Evolutionary conservation across 2,888 invertebrate species (phyloP).

Genomic region (Troides aeacus): DNA sequence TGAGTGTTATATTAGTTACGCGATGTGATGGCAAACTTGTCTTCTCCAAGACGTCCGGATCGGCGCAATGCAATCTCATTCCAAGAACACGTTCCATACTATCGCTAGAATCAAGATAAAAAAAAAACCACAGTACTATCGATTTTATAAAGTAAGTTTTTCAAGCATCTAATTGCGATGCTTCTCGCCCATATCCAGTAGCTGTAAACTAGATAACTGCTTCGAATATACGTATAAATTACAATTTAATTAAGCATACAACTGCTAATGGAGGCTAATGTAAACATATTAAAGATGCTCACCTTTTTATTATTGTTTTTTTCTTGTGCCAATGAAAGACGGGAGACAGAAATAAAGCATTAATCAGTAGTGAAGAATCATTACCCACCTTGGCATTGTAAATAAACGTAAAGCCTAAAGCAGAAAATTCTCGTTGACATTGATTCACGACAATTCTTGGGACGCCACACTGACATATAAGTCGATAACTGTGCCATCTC

Average conservation of each 20-base stretch:
- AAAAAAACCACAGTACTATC: slow-evolving; percentile 56
- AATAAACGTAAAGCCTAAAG: slow-evolving; percentile 14
- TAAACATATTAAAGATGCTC: slow-evolving; percentile 47
- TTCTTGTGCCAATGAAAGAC: slow-evolving; percentile 39
- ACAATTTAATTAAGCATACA: slow-evolving; percentile 60
- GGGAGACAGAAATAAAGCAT: slow-evolving; percentile 19
- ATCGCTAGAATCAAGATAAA: slow-evolving; percentile 44
- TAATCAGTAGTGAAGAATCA: neutral
- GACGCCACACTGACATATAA: slow-evolving; percentile 4
- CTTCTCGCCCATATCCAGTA: slow-evolving; percentile 57
- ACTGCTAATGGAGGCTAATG: slow-evolving; percentile 54
- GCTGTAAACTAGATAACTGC: slow-evolving; percentile 48
- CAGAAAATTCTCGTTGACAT: slow-evolving; percentile 17
- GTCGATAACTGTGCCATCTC: slow-evolving; percentile 6
- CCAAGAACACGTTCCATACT: slow-evolving; percentile 49
- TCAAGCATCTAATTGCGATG: slow-evolving; percentile 48
- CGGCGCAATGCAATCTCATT: slow-evolving; percentile 55
- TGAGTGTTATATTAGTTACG: slow-evolving; percentile 7
- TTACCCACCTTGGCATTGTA: slow-evolving; percentile 23
- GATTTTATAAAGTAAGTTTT: slow-evolving; percentile 59
- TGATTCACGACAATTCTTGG: slow-evolving; percentile 13
- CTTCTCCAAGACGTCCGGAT: slow-evolving; percentile 42
- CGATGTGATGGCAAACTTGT: slow-evolving; percentile 47
- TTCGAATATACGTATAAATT: slow-evolving; percentile 62
- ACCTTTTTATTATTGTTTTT: slow-evolving; percentile 39